Percentiles rank a stretch among this genome's conserved stretches.
Conservation (phyloP, 2,888 invertebrate genomes). For the Cantharis lateralis region DNA sequence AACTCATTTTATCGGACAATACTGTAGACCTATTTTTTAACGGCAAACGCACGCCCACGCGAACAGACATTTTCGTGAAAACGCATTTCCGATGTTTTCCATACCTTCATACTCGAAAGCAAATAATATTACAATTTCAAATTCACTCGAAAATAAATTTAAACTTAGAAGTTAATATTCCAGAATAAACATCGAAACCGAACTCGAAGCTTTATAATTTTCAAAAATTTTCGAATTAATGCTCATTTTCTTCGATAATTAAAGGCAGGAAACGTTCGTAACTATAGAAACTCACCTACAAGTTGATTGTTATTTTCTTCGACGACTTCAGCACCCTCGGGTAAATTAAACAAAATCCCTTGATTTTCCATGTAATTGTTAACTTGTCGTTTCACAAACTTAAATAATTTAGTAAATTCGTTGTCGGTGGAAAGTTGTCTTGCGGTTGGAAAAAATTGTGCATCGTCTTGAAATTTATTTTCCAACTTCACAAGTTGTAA, state of each 20-base stretch:
- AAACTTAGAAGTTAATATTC: neutral
- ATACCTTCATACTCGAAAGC: neutral
- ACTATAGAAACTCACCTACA: constrained; percentile 20
- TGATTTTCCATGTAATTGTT: constrained; percentile 43
- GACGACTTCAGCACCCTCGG: constrained; percentile 41
- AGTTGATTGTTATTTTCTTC: constrained; percentile 26
- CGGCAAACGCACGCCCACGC: neutral
- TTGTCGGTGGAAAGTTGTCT: constrained; percentile 38
- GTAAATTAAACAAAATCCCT: constrained; percentile 44
- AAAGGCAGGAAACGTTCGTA: neutral
- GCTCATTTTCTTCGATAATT: neutral
- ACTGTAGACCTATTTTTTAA: neutral
- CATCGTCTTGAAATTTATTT: constrained; percentile 22
- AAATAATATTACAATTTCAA: neutral
- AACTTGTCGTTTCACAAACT: constrained; percentile 44
- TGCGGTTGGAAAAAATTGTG: constrained; percentile 27
- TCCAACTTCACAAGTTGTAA: constrained; percentile 42
- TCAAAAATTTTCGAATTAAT: too few relatives aligned
- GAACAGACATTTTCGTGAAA: neutral
- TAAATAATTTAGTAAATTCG: constrained; percentile 45
- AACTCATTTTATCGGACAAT: neutral
- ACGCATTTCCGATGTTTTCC: neutral
- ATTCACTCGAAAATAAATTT: neutral
- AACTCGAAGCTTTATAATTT: neutral
- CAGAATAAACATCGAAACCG: neutral